Evolutionary conservation across 2,797 vertebrate genomes (phyloP).

Genomic region (Pangasius djambal): DNA sequence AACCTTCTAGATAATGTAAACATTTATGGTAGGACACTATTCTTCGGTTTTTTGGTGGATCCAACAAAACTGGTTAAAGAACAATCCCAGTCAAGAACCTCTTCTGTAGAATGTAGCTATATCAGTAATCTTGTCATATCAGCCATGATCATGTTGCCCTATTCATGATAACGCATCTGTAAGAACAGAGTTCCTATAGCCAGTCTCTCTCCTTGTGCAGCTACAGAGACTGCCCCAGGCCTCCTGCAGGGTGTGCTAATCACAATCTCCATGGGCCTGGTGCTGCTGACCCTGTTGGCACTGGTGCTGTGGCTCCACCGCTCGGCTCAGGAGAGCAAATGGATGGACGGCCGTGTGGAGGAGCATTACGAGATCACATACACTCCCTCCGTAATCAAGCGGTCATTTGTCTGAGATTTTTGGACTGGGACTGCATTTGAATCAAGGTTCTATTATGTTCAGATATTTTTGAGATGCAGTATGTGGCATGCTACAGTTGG

Average conservation of each 20-base stretch:
- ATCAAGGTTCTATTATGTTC: neutral
- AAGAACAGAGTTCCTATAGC: no score
- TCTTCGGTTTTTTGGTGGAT: neutral
- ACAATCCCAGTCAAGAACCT: neutral
- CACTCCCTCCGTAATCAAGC: conserved; percentile 72
- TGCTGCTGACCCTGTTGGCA: conserved; percentile 74
- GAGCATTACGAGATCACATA: conserved; percentile 73
- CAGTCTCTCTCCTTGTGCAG: conserved; percentile 53
- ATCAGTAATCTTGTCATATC: neutral
- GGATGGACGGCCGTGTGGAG: conserved; percentile 59
- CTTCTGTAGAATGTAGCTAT: neutral
- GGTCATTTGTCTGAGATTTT: conserved; percentile 75
- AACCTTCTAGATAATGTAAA: neutral
- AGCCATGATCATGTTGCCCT: neutral
- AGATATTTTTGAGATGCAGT: neutral
- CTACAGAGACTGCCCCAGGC: conserved; percentile 64
- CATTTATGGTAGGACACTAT: neutral
- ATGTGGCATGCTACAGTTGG: neutral
- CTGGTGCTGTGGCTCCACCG: conserved; percentile 79
- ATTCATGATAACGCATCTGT: neutral
- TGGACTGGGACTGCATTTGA: no score
- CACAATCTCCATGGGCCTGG: conserved; percentile 75
- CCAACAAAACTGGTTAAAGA: neutral
- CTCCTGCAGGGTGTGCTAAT: conserved; percentile 76
- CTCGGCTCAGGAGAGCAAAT: conserved; percentile 66